Evolutionary conservation across 1,140 invertebrate species (phyloP).

Genomic region (Calliopsis andreniformis): DNA sequence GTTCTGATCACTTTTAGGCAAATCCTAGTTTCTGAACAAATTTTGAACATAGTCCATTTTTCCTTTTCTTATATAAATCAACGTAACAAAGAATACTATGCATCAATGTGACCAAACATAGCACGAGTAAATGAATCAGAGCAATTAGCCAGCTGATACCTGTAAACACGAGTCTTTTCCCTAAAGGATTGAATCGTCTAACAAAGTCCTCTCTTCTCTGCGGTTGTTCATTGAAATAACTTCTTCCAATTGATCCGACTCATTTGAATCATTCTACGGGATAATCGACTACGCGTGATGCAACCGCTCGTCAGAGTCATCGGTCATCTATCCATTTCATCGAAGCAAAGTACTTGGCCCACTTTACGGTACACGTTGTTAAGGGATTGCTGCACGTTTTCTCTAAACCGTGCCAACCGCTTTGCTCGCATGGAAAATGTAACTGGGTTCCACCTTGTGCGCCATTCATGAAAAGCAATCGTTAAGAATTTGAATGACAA

Average conservation of each 20-base stretch:
- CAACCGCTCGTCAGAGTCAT: conserved; percentile 72
- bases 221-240: background rate
- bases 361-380: conserved; percentile 68
- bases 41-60: no score
- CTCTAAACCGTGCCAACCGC: conserved; percentile 68
- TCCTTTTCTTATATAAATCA: no score
- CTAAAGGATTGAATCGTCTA: background rate
- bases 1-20: no score
- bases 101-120: background rate
- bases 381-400: conserved; percentile 71
- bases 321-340: conserved; percentile 66
- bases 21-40: no score
- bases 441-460: conserved; percentile 53
- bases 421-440: conserved; percentile 48
- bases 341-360: conserved; percentile 79
- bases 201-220: conserved; percentile 4
- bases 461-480: conserved; percentile 30
- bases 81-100: background rate
- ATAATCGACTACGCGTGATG: conserved; percentile 56
- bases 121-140: background rate
- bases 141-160: background rate
- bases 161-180: background rate
- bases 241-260: background rate
- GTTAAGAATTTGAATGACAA: conserved; percentile 54
- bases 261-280: conserved; percentile 15